Conservation (phyloP, 2,888 invertebrate species). For the Caenorhabditis plicata region DNA sequence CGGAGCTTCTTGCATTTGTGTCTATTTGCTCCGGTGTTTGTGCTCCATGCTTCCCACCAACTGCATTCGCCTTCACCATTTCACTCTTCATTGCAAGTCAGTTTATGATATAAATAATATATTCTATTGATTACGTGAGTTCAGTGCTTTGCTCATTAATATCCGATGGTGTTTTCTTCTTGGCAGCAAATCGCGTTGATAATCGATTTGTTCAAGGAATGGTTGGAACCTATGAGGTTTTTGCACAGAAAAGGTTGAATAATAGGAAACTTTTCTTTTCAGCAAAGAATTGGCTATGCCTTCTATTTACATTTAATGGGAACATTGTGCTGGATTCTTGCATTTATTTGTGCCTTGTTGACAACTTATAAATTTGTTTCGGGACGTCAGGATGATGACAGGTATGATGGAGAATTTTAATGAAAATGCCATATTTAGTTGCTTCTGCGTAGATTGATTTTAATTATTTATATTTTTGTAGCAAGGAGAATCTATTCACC, state of each 20-base stretch:
- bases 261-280: slow-evolving; percentile 5
- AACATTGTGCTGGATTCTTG: slow-evolving; percentile 57
- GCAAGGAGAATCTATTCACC: slow-evolving; percentile 50
- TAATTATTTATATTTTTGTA: slow-evolving; percentile 30
- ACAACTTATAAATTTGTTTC: slow-evolving; percentile 60
- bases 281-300: slow-evolving; percentile 63
- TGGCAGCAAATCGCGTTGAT: slow-evolving; percentile 64
- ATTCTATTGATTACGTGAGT: neutral
- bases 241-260: neutral
- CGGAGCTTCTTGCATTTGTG: slow-evolving; percentile 56
- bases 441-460: no score
- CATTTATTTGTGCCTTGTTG: slow-evolving; percentile 56
- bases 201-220: slow-evolving; percentile 63
- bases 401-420: slow-evolving; percentile 27
- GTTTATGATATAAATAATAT: no score
- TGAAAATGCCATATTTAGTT: no score
- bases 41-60: slow-evolving; percentile 59
- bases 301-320: slow-evolving; percentile 64
- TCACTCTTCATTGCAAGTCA: slow-evolving; percentile 60
- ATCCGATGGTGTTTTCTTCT: slow-evolving; percentile 62
- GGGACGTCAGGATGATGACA: slow-evolving; percentile 35
- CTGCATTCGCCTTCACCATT: slow-evolving; percentile 60
- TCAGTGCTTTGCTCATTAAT: slow-evolving; percentile 59
- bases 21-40: slow-evolving; percentile 62
- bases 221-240: slow-evolving; percentile 64